Percentiles rank a stretch among this genome's conserved stretches.
Conservation (phyloP, 2,113 vertebrate genomes). For the Pandion haliaetus region DNA sequence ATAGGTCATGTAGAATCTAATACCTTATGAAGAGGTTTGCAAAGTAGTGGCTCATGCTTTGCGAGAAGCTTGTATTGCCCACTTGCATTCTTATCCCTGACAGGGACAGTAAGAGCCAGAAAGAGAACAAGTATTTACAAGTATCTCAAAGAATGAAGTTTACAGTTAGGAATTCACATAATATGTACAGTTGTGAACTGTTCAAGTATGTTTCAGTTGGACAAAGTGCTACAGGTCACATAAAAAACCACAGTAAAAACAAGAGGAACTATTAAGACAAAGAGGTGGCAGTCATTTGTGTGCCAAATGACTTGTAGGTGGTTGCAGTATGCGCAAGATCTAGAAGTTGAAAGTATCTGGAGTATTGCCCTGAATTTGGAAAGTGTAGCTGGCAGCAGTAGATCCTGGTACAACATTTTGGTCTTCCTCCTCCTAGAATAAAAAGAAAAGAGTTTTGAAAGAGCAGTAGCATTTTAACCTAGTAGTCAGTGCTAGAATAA, state of each 20-base stretch:
- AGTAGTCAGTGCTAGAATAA: not conserved
- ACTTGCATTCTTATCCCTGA: not conserved
- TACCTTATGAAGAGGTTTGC: not conserved
- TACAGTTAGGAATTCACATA: constrained; percentile 58
- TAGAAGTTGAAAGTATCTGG: constrained; percentile 86
- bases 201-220: constrained; percentile 76
- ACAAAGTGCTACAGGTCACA: constrained; percentile 78
- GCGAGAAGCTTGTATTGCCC: not conserved
- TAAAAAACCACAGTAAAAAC: constrained; percentile 53
- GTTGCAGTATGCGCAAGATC: not conserved
- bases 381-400: constrained; percentile 75
- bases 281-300: not conserved
- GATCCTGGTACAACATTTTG: constrained; percentile 79
- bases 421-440: constrained; percentile 83
- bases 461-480: not conserved
- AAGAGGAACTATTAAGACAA: constrained; percentile 53
- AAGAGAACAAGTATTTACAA: constrained; percentile 72
- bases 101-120: not conserved
- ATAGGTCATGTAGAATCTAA: not conserved
- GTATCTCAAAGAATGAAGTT: not conserved
- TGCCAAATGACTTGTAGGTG: not conserved
- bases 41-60: not conserved
- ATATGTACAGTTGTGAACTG: constrained; percentile 65
- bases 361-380: constrained; percentile 75
- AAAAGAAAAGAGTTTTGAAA: not conserved